These are phyloP conservation scores for Catotricha subobsoleta DNA, from an alignment of 2,888 invertebrate genomes.

Conservation along the genomic window DNA sequence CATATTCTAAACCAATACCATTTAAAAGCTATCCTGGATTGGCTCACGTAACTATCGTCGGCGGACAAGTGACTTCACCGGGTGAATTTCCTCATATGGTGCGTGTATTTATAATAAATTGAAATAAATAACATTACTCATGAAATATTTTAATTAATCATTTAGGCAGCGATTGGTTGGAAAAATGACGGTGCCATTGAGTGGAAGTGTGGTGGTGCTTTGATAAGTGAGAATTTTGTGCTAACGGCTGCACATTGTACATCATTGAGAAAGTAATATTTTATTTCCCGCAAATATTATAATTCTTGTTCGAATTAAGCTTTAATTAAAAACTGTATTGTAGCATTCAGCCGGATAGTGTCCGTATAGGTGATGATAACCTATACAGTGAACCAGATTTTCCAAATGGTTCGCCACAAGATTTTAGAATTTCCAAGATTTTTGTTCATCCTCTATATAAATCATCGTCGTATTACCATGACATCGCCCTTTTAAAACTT, in stretches of 20 bases:
- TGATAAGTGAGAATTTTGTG: slow-evolving; percentile 23
- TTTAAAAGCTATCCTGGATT: too few relatives aligned
- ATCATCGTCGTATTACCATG: slow-evolving; percentile 38
- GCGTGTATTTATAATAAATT: too few relatives aligned
- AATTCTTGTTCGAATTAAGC: too few relatives aligned
- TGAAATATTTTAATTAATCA: not conserved
- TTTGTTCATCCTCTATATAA: slow-evolving; percentile 37
- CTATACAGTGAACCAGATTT: slow-evolving; percentile 12
- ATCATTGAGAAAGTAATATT: slow-evolving; percentile 7
- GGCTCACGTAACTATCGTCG: too few relatives aligned
- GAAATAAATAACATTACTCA: too few relatives aligned
- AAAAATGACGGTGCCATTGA: slow-evolving; percentile 13
- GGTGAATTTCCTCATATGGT: too few relatives aligned
- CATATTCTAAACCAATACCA: too few relatives aligned
- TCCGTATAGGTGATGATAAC: slow-evolving; percentile 18
- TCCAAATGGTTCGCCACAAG: not conserved
- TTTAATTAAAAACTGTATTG: too few relatives aligned
- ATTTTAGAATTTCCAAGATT: slow-evolving; percentile 6
- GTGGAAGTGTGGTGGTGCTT: slow-evolving; percentile 26
- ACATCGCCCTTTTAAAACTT: slow-evolving; percentile 45
- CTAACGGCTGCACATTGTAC: slow-evolving; percentile 27
- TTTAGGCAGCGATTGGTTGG: slow-evolving; percentile 20
- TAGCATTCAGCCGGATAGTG: slow-evolving; percentile 10
- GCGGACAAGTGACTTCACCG: too few relatives aligned
- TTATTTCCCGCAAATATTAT: not conserved